phyloP scores from a whole-genome alignment of 2,797 vertebrate species.

The Pelochelys cantorii region DNA sequence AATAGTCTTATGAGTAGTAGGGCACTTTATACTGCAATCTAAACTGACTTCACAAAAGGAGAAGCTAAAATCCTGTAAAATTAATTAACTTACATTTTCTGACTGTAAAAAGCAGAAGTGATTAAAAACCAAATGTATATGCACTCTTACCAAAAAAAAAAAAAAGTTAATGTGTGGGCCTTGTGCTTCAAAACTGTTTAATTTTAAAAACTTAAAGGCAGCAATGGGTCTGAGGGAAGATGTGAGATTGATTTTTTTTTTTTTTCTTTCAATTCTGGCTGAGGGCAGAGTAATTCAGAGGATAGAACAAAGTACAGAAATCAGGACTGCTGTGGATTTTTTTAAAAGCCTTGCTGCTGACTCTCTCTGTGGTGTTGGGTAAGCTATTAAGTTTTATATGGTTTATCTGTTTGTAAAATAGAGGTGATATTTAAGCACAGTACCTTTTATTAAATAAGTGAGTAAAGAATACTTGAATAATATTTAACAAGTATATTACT shows the following conservation, averaged over 20 bases:
- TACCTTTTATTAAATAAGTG: too few species aligned
- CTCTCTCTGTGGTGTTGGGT: not conserved
- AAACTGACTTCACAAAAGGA: too few species aligned
- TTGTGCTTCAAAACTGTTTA: not conserved
- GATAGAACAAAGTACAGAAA: not conserved
- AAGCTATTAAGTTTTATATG: not conserved
- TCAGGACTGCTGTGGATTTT: too few species aligned
- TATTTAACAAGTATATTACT: too few species aligned
- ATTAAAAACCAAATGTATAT: not conserved
- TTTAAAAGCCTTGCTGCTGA: not conserved
- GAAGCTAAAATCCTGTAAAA: not conserved
- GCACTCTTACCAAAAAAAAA: not conserved
- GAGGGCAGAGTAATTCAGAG: not conserved
- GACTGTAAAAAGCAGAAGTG: not conserved
- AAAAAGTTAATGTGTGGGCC: too few species aligned
- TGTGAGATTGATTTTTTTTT: accelerated
- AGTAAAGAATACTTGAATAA: too few species aligned
- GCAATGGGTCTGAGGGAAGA: not conserved
- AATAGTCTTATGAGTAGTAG: accelerated
- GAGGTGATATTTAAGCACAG: not conserved
- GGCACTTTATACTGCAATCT: accelerated
- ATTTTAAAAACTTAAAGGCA: not conserved
- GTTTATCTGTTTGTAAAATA: not conserved
- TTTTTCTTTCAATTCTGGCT: not conserved
- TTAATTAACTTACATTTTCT: not conserved